Evolutionary conservation across 92 coral and sea anemone genomes (phyloP), one percentile per base, ranked within the genome.

Genomic region (Epizoanthus ramosus): DNA sequence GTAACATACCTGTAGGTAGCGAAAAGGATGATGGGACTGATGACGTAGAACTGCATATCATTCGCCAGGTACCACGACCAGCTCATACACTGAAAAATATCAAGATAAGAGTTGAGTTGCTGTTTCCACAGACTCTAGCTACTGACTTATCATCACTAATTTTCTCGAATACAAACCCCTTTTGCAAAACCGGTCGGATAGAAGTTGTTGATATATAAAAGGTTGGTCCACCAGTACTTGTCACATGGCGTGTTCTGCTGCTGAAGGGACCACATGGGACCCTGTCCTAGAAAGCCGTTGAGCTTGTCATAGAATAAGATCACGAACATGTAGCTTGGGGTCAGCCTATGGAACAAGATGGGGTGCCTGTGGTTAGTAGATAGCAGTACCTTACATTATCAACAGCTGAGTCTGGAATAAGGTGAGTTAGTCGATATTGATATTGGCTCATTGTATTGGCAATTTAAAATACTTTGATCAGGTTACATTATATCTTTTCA

Each of bases 61-160:
- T 91, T 95, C 19, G 98, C 97, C 84, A 95, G 74, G 83, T 95
- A 95, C 98, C 98, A 95, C 3, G 88, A 71, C 98, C 98, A 95
- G 17, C 79, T 77, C n/a, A 95, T 85, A 74, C 98, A 95, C 98
- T 95, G 54, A 8, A 47, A 47, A 58, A 57, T 19, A 31, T 21
- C 33, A 68, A 21, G 57, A 8, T 8, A 37, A 3, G 43, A 37
- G 43, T 37, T 37, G 43, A 37, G 5, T 2, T 2, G 39, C 39
- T 37, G 43, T 37, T 35, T 35, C 39, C 39, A 35, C 39, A 35
- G 4, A 35, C 4, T 2, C 2, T 35, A 4, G 2, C 6, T 37
- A 37, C 1, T 15, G 2, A 47, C 2, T 8, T 50, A 13, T 50
- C 54, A 50, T 50, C 12, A 50, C 54, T 10, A 50, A 10, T 50